phyloP scores from a whole-genome alignment of 2,797 vertebrate species.

The Momotus momota region DNA sequence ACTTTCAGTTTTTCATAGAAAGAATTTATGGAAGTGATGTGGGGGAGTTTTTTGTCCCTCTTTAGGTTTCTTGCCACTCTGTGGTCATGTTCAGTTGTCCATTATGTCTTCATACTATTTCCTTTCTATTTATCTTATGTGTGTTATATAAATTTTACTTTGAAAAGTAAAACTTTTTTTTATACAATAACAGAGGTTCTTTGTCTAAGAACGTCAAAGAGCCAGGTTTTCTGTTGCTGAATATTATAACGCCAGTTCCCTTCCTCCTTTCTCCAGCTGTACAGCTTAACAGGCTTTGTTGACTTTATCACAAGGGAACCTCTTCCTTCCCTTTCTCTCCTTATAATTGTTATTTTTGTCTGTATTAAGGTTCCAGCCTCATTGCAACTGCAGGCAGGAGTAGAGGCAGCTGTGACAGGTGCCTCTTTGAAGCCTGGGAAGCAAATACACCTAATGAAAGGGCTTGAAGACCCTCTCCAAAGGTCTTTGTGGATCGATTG shows the following conservation, averaged over 20 bases:
- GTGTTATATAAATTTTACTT: neutral
- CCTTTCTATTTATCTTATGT: neutral
- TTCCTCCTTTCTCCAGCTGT: neutral
- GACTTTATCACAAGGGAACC: neutral
- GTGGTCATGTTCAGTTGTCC: neutral
- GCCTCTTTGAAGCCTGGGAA: slow-evolving; percentile 32
- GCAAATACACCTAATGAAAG: slow-evolving; percentile 12
- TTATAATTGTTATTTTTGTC: slow-evolving; percentile 28
- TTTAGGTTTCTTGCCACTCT: neutral
- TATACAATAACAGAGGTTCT: neutral
- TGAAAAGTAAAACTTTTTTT: neutral
- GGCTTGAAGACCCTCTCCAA: neutral
- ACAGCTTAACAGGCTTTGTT: slow-evolving; percentile 19
- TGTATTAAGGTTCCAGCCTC: neutral
- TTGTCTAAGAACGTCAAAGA: neutral
- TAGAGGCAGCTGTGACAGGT: neutral
- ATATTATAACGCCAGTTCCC: neutral
- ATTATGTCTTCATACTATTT: neutral
- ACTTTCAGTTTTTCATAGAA: neutral
- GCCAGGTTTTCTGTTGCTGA: neutral
- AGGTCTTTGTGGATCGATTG: neutral
- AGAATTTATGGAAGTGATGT: neutral
- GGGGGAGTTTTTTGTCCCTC: neutral
- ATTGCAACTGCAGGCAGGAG: neutral
- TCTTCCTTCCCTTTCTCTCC: neutral